A percentile compares a stretch with the other conserved stretches of the same genome.
Conservation (phyloP, 2,888 invertebrate species). For the Apotomis turbidana region DNA sequence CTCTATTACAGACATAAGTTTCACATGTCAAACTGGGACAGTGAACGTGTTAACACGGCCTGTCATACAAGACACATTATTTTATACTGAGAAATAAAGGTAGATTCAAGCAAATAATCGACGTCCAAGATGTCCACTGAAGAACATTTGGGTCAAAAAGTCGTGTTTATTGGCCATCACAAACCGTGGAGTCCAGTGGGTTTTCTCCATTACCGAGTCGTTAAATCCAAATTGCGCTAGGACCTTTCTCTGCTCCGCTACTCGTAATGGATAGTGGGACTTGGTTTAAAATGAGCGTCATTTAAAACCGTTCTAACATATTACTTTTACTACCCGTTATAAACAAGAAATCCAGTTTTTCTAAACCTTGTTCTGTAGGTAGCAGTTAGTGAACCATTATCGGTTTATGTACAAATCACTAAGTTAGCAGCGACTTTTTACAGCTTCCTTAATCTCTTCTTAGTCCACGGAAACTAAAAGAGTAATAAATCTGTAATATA, state of each 20-base stretch:
- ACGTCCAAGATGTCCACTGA: slow-evolving; percentile 1
- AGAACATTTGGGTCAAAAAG: slow-evolving; percentile 28
- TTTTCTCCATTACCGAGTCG: slow-evolving; percentile 36
- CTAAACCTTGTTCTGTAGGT: slow-evolving; percentile 14
- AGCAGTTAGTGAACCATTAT: slow-evolving; percentile 45
- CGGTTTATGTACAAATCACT: slow-evolving; percentile 44
- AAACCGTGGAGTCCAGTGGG: slow-evolving; percentile 27
- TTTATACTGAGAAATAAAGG: background rate
- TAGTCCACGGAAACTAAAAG: slow-evolving; percentile 51
- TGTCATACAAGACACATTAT: background rate
- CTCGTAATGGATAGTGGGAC: slow-evolving; percentile 34
- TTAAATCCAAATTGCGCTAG: slow-evolving; percentile 40
- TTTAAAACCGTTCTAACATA: slow-evolving; percentile 27
- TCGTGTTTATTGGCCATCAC: slow-evolving; percentile 45
- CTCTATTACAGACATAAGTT: too few species aligned
- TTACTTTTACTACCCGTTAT: slow-evolving; percentile 31
- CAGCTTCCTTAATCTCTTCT: slow-evolving; percentile 50
- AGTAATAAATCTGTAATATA: slow-evolving; percentile 57
- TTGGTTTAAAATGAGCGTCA: slow-evolving; percentile 37
- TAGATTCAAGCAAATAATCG: background rate
- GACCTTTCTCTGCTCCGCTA: slow-evolving; percentile 37
- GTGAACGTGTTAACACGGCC: background rate
- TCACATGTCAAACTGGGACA: too few species aligned
- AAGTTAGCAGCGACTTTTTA: slow-evolving; percentile 49
- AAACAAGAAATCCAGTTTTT: slow-evolving; percentile 20